Conservation (phyloP, 2,113 vertebrate genomes). For the Mobula hypostoma region DNA sequence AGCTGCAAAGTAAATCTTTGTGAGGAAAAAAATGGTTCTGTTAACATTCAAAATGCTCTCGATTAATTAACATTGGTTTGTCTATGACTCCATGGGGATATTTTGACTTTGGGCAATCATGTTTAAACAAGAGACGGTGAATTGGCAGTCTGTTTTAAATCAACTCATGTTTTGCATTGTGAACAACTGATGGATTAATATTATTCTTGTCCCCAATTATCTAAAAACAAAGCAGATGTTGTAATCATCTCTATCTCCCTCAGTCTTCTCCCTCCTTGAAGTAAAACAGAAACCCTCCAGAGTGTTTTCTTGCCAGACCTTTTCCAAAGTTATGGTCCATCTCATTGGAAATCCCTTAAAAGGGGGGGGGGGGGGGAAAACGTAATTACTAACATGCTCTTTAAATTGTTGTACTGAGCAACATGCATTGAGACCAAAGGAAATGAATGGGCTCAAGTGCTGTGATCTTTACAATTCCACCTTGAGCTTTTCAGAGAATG, state of each 20-base stretch:
- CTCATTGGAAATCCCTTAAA: not conserved
- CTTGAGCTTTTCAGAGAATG: not conserved
- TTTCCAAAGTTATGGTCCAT: not conserved
- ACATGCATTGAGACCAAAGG: not conserved
- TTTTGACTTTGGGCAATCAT: not conserved
- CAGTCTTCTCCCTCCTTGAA: constrained; percentile 11
- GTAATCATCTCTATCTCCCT: not conserved
- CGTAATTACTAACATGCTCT: not conserved
- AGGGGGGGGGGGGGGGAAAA: too few species aligned
- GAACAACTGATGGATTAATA: not conserved
- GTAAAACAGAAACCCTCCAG: not conserved
- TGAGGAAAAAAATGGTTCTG: not conserved
- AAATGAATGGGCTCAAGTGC: not conserved
- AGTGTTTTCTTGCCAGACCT: not conserved
- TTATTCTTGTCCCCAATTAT: not conserved
- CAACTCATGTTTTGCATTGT: not conserved
- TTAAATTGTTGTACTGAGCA: not conserved
- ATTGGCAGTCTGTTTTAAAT: not conserved
- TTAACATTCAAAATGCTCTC: not conserved
- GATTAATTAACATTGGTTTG: not conserved
- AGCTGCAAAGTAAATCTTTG: not conserved
- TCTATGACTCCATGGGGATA: not conserved
- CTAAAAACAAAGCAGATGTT: not conserved
- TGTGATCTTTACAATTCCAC: not conserved
- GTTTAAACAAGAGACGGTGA: not conserved